Evolutionary conservation across 2,797 vertebrate species (phyloP).

Genomic region (Cyclopterus lumpus): DNA sequence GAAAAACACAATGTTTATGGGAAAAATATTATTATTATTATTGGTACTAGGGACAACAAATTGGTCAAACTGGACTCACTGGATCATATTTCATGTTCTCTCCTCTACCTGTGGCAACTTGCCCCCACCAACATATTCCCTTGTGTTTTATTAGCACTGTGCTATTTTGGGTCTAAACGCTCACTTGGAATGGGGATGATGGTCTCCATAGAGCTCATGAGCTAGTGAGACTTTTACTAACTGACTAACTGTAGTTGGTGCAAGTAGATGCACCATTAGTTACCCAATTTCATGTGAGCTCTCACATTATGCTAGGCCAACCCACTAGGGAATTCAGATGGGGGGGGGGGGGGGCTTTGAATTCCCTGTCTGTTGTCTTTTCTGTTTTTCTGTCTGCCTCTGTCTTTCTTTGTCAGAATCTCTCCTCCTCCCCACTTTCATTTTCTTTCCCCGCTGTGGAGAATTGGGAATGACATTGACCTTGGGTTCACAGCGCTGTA

Average conservation of each 20-base stretch:
- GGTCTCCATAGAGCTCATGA: conserved; percentile 44
- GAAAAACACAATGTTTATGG: conserved; percentile 18
- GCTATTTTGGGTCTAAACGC: conserved; percentile 9
- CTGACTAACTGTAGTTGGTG: conserved; percentile 63
- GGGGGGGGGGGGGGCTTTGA: neutral
- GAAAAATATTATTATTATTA: no score
- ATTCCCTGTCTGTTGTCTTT: conserved; percentile 21
- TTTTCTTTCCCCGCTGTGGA: conserved; percentile 22
- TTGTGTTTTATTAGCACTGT: conserved; percentile 4
- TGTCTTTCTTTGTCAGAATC: conserved; percentile 33
- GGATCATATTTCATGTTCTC: conserved; percentile 5
- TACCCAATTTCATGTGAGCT: conserved; percentile 54
- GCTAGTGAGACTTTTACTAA: conserved; percentile 57
- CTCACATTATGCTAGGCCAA: conserved; percentile 30
- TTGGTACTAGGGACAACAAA: neutral
- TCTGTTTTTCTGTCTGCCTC: neutral
- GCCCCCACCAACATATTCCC: neutral
- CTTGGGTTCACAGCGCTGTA: conserved; percentile 50
- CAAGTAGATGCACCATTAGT: conserved; percentile 66
- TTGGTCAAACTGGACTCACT: neutral
- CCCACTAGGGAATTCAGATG: neutral
- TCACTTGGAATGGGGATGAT: neutral
- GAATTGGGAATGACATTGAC: conserved; percentile 45
- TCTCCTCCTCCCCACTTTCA: neutral
- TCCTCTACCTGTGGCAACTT: neutral